Base-by-base conservation (phyloP, 1,140 invertebrate genomes). In the Sinella curviseta region DNA sequence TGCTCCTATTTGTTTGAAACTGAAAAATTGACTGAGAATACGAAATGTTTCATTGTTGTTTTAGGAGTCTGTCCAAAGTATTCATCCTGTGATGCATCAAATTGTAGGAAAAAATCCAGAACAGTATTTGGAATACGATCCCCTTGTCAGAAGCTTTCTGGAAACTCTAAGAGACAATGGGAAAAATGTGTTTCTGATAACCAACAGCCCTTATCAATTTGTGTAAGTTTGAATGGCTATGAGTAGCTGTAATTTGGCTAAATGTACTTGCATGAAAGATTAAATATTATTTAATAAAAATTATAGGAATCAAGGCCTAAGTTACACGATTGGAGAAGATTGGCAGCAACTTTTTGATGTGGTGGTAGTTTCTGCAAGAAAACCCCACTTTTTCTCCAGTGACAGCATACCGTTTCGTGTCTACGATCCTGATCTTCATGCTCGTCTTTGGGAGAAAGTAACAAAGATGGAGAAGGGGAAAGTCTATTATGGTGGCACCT, bases 351-450 rank as follows among this genome's bases (percentile, higher is more conserved):
- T 92, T 84, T 99, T 99, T 88, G 95, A 99, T 87, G 93, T 99
- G 12, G 92, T 98, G 33, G 95, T 99, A 80, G 95, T 97, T 55
- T 94, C 95, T 86, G 97, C 97, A 0, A 92, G 96, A 83, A 99
- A 99, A 86, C 97, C 97, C 0, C 93, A 92, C 83, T 99, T 99
- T 87, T 99, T 99, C 88, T 96, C 93, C n/a, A 95, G 94, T 84
- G 91, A 92, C 86, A 93, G 93, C 39, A 91, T 95, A 67, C 97
- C 97, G 0, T 94, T 99, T 80, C 89, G 97, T 84, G 90, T 95
- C 20, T 98, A 95, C 85, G 94, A 97, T 85, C 92, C 93, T 85
- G 90, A 89, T 70, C 92, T 91, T 30, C 91, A 93, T 84, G 92
- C 91, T 0, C 93, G 95, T 83, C 90, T 95, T 0, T 99, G 96